Evolutionary conservation across 2,797 vertebrate genomes (phyloP).

Genomic region (Darevskia nairensis): DNA sequence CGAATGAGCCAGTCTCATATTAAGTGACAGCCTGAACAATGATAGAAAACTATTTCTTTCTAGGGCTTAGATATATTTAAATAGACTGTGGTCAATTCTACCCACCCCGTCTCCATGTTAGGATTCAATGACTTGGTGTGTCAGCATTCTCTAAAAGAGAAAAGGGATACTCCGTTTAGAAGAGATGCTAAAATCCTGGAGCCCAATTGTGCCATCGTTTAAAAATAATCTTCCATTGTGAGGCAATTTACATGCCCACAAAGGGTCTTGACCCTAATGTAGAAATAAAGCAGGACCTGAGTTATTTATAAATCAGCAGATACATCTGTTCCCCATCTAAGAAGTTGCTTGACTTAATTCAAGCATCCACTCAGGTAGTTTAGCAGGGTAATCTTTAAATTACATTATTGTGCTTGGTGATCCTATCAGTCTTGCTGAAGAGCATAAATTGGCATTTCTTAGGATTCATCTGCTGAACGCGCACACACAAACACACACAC

Average conservation of each 20-base stretch:
- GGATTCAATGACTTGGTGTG: background rate
- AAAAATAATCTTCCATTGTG: conserved; percentile 18
- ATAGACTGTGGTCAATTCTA: background rate
- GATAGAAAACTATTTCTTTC: background rate
- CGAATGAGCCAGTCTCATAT: background rate
- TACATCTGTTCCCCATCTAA: conserved; percentile 4
- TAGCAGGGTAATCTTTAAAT: conserved; percentile 33
- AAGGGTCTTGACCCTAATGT: conserved; percentile 9
- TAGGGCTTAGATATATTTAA: background rate
- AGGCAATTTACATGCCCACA: conserved; percentile 16
- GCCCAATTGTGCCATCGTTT: background rate
- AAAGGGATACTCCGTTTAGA: background rate
- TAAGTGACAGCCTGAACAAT: background rate
- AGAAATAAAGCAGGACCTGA: conserved; percentile 23
- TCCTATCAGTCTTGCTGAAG: conserved; percentile 33
- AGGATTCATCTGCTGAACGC: background rate
- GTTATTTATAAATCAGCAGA: conserved; percentile 1
- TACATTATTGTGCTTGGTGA: conserved; percentile 27
- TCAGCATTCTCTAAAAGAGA: background rate
- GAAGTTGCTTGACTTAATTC: conserved; percentile 55
- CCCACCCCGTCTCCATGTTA: background rate
- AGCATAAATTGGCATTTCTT: background rate
- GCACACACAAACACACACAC: no score
- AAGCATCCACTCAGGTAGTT: conserved; percentile 25
- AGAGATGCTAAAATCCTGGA: background rate